Evolutionary conservation across 2,797 vertebrate species (phyloP), one percentile per base, ranked within the genome.

Genomic region (Spinus olivaceus): DNA sequence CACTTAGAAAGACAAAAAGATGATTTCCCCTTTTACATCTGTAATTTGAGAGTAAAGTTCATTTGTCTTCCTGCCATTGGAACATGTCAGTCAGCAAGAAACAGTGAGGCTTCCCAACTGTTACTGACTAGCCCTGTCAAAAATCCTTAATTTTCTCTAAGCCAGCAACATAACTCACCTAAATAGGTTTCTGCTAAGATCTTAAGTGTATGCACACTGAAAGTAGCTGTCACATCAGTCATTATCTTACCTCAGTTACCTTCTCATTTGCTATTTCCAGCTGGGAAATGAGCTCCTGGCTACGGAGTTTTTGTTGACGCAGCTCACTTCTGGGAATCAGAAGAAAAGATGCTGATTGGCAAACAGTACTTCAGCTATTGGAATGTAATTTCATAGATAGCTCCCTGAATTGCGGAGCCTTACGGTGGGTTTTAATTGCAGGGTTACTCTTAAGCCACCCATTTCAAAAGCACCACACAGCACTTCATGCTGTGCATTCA

Each of bases 271-370:
- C 98, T 10, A 89, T 96, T 97, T 99, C 98, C 93, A 99, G 97
- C 96, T 98, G 98, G 87, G 98, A 97, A 96, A 98, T 96, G 39
- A 99, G 97, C 65, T 99, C 98, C 81, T 98, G 98, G 74, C 97
- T 97, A 17, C 97, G 98, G 86, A 98, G 98, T 97, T 99, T 99
- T 86, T 99, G 99, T 65, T 98, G 98, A 96, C 91, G 98, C 95
- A 99, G 96, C 89, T 99, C 99, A 57, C 97, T 97, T 96, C 99
- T 99, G 93, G 96, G 95, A 98, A 96, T n/a, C 80, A 86, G 54
- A 82, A 85, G 53, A 86, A 83, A 92, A 94, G 60, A 89, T 92
- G 80, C 33, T 42, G 66, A 85, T 97, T 90, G 96, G 86, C 80
- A 81, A 66, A 90, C 46, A 73, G 82, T 28, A 35, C 57, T 81